phyloP scores from a whole-genome alignment of 2,888 invertebrate species.

The Caenorhabditis sulstoni region DNA sequence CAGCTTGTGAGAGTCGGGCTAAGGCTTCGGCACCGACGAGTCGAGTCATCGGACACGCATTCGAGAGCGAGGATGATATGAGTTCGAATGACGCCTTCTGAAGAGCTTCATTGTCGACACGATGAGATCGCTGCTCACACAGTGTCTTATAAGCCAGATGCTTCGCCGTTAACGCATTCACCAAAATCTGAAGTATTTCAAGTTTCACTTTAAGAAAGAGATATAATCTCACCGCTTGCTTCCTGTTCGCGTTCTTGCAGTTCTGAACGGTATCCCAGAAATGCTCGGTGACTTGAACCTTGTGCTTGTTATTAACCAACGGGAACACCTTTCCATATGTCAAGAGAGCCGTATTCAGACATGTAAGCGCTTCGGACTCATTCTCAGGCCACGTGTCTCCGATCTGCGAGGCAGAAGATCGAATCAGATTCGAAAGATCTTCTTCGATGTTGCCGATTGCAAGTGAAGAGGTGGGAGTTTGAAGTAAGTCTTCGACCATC shows the following conservation, averaged over 20 bases:
- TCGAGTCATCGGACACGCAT: constrained; percentile 86
- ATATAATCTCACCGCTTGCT: constrained; percentile 58
- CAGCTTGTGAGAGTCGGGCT: constrained; percentile 92
- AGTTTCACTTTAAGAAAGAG: neutral
- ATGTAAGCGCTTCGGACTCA: constrained; percentile 94
- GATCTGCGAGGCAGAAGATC: constrained; percentile 54
- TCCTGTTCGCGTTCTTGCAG: constrained; percentile 61
- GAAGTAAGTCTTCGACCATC: constrained; percentile 83
- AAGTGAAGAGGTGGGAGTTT: constrained; percentile 91
- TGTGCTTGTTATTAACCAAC: constrained; percentile 94
- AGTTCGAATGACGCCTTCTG: constrained; percentile 80
- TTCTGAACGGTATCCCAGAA: constrained; percentile 91
- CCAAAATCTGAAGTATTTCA: constrained; percentile 84
- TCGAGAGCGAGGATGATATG: constrained; percentile 82
- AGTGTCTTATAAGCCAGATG: constrained; percentile 88
- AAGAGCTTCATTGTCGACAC: constrained; percentile 70
- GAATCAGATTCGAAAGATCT: constrained; percentile 89
- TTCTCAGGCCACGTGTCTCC: constrained; percentile 80
- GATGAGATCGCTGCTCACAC: constrained; percentile 64
- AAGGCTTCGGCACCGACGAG: constrained; percentile 96
- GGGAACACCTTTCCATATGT: constrained; percentile 94
- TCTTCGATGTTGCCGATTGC: constrained; percentile 94
- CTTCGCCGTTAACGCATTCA: constrained; percentile 95
- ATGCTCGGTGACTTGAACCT: constrained; percentile 94
- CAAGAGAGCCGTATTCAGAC: constrained; percentile 93